phyloP scores from a whole-genome alignment of 1,140 invertebrate genomes.

The Rhopalosiphum maidis region DNA sequence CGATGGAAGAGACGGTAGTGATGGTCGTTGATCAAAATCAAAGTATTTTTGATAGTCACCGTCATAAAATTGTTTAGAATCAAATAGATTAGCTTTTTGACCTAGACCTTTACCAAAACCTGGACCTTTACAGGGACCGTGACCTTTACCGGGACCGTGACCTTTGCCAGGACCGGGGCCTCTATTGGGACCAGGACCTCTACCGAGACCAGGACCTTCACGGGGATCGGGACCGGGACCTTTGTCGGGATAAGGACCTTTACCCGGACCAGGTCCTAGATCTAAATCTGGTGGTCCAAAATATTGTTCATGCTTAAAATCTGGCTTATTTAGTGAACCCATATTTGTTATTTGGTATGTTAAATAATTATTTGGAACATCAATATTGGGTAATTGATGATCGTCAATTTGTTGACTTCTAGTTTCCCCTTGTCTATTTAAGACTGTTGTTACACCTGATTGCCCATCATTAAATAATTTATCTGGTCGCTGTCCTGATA shows the following conservation, averaged over 20 bases:
- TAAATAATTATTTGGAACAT: neutral
- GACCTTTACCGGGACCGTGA: too few species aligned
- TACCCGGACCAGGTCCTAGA: neutral
- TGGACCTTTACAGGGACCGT: too few species aligned
- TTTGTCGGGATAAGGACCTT: too few species aligned
- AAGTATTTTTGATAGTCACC: neutral
- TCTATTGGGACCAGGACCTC: too few species aligned
- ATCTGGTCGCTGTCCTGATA: neutral
- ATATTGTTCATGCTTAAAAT: neutral
- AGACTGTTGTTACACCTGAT: neutral
- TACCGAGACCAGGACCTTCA: too few species aligned
- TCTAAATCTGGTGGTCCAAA: neutral
- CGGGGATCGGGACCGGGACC: too few species aligned
- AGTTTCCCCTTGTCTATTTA: neutral
- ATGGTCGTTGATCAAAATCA: neutral
- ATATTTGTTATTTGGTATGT: neutral
- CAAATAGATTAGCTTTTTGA: neutral
- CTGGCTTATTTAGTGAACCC: neutral
- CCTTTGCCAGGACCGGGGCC: too few species aligned
- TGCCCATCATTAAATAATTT: neutral
- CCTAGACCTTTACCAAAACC: too few species aligned
- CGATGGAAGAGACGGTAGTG: neutral
- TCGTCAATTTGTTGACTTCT: neutral
- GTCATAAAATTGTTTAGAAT: neutral
- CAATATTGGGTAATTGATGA: neutral